phyloP scores from a whole-genome alignment of 1,140 invertebrate genomes.

The Sycophaga agraensis region DNA sequence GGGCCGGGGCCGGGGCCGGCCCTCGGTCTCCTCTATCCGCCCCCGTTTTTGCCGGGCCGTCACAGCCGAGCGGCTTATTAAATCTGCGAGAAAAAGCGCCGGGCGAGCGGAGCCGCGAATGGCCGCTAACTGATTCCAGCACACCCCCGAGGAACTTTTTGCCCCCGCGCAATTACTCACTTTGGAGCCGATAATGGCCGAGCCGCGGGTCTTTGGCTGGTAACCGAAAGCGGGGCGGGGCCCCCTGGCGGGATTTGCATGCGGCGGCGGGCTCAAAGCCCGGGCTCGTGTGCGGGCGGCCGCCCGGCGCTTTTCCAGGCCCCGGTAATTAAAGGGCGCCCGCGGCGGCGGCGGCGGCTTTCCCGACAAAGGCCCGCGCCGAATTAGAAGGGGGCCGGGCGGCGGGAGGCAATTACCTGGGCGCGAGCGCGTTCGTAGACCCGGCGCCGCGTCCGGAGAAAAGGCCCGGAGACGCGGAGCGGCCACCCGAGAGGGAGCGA shows the following conservation, averaged over 20 bases:
- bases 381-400: neutral
- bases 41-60: slow-evolving; percentile 35
- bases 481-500: slow-evolving; percentile 7
- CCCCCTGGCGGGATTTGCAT: no score
- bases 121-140: slow-evolving; percentile 33
- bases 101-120: slow-evolving; percentile 11
- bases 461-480: neutral
- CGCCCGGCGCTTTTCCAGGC: no score
- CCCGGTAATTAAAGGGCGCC: slow-evolving; percentile 15
- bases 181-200: slow-evolving; percentile 23
- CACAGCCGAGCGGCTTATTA: slow-evolving; percentile 42
- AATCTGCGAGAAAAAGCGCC: slow-evolving; percentile 36
- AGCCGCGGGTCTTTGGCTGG: no score
- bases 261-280: no score
- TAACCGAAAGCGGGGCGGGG: no score
- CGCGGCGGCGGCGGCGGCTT: no score
- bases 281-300: no score
- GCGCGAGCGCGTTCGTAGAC: neutral
- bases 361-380: neutral
- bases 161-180: slow-evolving; percentile 25
- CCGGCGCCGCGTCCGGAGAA: neutral
- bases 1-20: no score
- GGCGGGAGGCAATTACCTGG: neutral
- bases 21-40: slow-evolving; percentile 1
- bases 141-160: slow-evolving; percentile 23